Conservation (phyloP, 2,113 vertebrate genomes). For the Podilymbus podiceps region DNA sequence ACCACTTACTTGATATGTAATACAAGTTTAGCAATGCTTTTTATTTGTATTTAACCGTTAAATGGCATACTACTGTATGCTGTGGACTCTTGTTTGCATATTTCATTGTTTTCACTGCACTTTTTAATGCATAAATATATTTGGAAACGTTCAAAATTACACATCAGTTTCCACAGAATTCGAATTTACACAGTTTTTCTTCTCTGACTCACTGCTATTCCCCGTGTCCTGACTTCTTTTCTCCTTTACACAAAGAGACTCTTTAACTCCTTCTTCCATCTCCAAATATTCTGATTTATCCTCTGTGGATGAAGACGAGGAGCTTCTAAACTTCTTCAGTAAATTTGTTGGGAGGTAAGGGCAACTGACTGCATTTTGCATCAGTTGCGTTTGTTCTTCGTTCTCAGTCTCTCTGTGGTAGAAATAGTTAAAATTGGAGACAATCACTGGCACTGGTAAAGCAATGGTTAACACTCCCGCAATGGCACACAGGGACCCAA, state of each 20-base stretch:
- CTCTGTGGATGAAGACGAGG: conserved; percentile 90
- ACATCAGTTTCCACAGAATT: conserved; percentile 97
- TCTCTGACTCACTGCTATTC: conserved; percentile 90
- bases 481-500: conserved; percentile 97
- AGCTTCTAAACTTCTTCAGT: conserved; percentile 89
- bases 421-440: conserved; percentile 99
- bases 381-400: conserved; percentile 86
- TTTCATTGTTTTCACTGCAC: conserved; percentile 78
- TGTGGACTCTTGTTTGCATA: conserved; percentile 77
- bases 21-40: conserved; percentile 72
- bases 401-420: conserved; percentile 98
- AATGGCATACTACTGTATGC: conserved; percentile 73
- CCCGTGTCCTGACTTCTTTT: conserved; percentile 89
- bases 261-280: conserved; percentile 97
- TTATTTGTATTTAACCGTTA: conserved; percentile 75
- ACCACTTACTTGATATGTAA: conserved; percentile 76
- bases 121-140: conserved; percentile 81
- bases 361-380: conserved; percentile 88
- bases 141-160: conserved; percentile 80
- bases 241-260: conserved; percentile 92
- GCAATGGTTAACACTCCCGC: conserved; percentile 97
- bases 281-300: conserved; percentile 98
- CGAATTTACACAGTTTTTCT: conserved; percentile 90
- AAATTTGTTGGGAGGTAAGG: conserved; percentile 91
- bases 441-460: conserved; percentile 97